A percentile compares a stretch with the other conserved stretches of the same genome.
Conservation (phyloP, 2,113 vertebrate genomes). For the Dasypus novemcinctus region DNA sequence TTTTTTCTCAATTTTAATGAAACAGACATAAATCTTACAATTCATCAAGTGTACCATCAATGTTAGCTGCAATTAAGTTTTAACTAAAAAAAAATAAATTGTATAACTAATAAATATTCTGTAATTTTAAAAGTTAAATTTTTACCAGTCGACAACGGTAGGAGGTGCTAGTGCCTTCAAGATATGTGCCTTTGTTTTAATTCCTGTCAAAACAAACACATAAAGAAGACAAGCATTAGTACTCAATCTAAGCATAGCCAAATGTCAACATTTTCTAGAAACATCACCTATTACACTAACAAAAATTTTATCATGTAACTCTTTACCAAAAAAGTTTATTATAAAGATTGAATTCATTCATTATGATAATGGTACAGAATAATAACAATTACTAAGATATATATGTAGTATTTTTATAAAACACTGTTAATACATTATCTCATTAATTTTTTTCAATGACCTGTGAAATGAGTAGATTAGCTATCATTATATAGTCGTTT, state of each 20-base stretch:
- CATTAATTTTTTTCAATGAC: not conserved
- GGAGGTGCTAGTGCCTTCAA: not conserved
- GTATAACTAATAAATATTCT: not conserved
- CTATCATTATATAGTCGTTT: not conserved
- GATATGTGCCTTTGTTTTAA: not conserved
- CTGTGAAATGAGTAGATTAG: not conserved
- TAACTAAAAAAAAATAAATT: not conserved
- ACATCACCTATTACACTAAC: not conserved
- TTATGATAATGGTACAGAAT: not conserved
- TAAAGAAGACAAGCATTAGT: not conserved
- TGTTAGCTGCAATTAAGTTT: not conserved
- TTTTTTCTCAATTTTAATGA: no score
- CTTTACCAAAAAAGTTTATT: not conserved
- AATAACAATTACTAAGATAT: not conserved
- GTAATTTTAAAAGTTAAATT: not conserved
- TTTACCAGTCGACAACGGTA: constrained; percentile 17
- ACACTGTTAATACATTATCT: not conserved
- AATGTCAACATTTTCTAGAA: not conserved
- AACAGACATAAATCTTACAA: no score
- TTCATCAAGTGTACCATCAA: no score
- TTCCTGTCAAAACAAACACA: constrained; percentile 22
- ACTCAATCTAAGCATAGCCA: not conserved
- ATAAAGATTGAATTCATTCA: not conserved
- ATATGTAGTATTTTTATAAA: not conserved
- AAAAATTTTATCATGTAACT: not conserved